Evolutionary conservation across 2,797 vertebrate genomes (phyloP).

Genomic region (Clarias pachynema): DNA sequence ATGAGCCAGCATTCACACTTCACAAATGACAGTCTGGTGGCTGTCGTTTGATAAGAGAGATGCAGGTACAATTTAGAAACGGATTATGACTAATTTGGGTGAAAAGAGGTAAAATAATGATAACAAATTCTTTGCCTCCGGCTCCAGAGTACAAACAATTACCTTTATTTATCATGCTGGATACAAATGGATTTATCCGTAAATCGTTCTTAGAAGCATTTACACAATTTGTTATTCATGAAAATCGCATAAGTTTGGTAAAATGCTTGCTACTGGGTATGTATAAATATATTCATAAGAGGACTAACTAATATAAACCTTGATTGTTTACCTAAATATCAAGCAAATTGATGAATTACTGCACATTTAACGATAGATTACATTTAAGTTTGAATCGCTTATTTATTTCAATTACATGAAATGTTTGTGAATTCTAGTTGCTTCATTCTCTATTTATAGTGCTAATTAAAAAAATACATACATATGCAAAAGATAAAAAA

Average conservation of each 20-base stretch:
- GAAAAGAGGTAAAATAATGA: background rate
- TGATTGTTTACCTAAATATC: background rate
- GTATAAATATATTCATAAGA: background rate
- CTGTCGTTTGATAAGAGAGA: background rate
- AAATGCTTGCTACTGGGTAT: background rate
- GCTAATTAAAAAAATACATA: background rate
- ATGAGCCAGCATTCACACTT: background rate
- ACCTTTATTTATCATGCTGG: background rate
- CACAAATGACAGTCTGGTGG: background rate
- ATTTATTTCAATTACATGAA: background rate
- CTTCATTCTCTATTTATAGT: background rate
- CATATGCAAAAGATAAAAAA: background rate
- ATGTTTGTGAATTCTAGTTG: background rate
- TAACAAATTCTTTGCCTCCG: background rate
- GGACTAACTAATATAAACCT: background rate
- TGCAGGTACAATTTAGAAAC: background rate
- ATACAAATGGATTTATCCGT: background rate
- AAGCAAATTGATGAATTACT: background rate
- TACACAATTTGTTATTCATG: constrained; percentile 8
- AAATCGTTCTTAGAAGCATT: background rate
- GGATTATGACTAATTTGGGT: background rate
- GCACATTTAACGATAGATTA: background rate
- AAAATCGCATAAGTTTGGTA: background rate
- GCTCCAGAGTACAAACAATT: background rate
- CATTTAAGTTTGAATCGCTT: background rate